Conservation (phyloP, 2,797 vertebrate genomes). For the Silurus aristotelis region DNA sequence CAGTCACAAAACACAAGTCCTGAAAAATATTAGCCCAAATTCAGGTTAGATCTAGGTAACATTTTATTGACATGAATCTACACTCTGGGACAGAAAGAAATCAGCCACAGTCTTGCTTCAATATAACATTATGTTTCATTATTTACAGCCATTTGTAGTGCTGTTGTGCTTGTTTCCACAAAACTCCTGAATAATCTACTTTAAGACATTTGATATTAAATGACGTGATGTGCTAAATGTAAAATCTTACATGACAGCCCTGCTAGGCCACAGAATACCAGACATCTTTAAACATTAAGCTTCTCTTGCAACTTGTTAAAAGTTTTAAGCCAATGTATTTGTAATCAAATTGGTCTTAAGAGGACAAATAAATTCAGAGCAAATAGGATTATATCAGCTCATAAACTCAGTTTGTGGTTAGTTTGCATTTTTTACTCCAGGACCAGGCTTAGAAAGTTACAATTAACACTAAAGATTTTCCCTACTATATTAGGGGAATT, state of each 20-base stretch:
- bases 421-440: constrained; percentile 9
- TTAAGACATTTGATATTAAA: background rate
- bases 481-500: background rate
- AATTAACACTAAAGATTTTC: background rate
- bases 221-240: background rate
- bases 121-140: background rate
- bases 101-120: background rate
- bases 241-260: background rate
- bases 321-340: background rate
- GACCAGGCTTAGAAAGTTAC: background rate
- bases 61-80: background rate
- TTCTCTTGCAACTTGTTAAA: background rate
- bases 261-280: background rate
- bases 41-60: background rate
- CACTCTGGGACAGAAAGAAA: background rate
- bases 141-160: background rate
- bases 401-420: background rate
- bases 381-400: constrained; percentile 6
- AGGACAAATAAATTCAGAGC: background rate
- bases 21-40: background rate
- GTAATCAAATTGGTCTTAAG: background rate
- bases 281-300: background rate
- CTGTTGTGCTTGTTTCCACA: background rate
- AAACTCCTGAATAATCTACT: background rate
- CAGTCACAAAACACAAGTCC: background rate